Evolutionary conservation across 2,797 vertebrate species (phyloP), one percentile per base, ranked within the genome.

Genomic region (Centroberyx gerrardi): DNA sequence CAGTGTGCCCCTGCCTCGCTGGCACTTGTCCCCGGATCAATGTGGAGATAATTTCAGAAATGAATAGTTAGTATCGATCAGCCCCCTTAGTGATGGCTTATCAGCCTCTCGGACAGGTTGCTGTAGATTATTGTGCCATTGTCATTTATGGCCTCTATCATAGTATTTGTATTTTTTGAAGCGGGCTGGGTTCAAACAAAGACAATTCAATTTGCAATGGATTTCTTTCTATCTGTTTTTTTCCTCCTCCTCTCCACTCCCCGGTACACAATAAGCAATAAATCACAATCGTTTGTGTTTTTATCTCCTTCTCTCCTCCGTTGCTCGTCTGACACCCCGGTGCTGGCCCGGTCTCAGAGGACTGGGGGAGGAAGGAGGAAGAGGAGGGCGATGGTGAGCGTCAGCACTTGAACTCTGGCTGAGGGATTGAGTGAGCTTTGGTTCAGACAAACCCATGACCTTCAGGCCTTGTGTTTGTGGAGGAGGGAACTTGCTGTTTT

Each of bases 31-130:
- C 96, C 93, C 73, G 97, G 96, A 99, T 99, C 98, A 99, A 99
- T 99, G 97, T 96, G 97, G 95, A 98, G 98, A 99, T 99, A 97
- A 99, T 99, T 99, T 98, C 95, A 98, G 96, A 99, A 99, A 99
- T 99, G 96, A 99, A 99, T 99, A 99, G 97, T 99, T 98, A 98
- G 97, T 96, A 99, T 99, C 95, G 98, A 99, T 96, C 94, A 94
- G 94, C 93, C 94, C 81, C 95, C 86, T 93, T 93, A 94, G 96
- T 93, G 96, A 95, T 95, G 96, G 88, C 97, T 98, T 97, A 98
- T 97, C 98, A 96, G 96, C 88, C 93, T 94, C 93, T 87, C 74
- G 88, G 95, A 96, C 96, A 96, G 95, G 96, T 95, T 92, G 92
- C 94, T 92, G 96, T 95, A 95, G 96, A 98, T 98, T 97, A 97